Conservation (phyloP, 2,888 invertebrate genomes). For the Apotomis betuletana region DNA sequence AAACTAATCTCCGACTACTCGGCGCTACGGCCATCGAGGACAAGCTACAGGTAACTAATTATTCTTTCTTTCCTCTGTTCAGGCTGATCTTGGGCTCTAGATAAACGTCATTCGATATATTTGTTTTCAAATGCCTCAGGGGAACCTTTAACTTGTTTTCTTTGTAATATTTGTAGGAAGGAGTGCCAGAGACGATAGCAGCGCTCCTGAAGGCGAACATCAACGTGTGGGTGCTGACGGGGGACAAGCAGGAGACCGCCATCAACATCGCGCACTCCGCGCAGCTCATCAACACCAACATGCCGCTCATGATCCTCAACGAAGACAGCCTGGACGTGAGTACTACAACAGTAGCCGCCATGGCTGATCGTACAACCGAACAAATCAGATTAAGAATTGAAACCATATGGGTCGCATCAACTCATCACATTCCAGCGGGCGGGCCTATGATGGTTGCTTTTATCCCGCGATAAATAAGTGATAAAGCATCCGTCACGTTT, state of each 20-base stretch:
- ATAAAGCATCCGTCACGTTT: no score
- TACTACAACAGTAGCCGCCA: constrained; percentile 52
- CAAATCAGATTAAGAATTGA: no score
- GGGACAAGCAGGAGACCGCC: constrained; percentile 99
- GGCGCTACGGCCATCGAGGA: constrained; percentile 99
- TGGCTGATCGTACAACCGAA: no score
- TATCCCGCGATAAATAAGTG: no score
- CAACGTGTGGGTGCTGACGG: constrained; percentile 98
- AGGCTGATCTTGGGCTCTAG: no score
- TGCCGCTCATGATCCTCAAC: constrained; percentile 94
- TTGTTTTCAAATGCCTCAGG: no score
- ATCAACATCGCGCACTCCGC: constrained; percentile 99
- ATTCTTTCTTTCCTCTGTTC: no score
- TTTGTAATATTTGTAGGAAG: constrained; percentile 73
- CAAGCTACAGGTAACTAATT: constrained; percentile 89
- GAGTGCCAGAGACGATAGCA: constrained; percentile 98
- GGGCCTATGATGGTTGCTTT: no score
- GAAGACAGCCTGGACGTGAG: constrained; percentile 96
- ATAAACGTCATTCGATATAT: no score
- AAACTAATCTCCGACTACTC: constrained; percentile 92
- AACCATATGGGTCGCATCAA: no score
- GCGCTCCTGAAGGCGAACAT: constrained; percentile 96
- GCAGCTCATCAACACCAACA: constrained; percentile 90
- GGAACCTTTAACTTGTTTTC: no score
- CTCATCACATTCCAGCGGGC: no score